Evolutionary conservation across 2,113 vertebrate genomes (phyloP), one percentile per base, ranked within the genome.

Genomic region (Anser brachyrhynchus): DNA sequence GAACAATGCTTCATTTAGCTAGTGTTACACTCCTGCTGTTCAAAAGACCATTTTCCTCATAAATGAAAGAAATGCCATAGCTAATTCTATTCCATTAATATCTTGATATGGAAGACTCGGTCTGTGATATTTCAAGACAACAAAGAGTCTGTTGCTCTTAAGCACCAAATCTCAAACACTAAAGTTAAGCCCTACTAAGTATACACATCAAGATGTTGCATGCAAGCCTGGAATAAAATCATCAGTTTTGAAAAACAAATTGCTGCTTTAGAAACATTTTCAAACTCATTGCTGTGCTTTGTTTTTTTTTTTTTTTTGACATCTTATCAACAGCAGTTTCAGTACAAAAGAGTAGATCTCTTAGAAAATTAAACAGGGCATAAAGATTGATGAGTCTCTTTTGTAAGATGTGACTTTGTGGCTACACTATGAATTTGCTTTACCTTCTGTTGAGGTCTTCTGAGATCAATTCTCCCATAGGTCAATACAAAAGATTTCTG

Each of bases 401-500:
- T 61, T 29, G n/a, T 73, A 83, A 84, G n/a, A 64, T 62, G 35
- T 37, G 19, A 41, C 29, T 92, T 31, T 78, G 55, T 37, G 73
- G 28, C 77, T 74, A 33, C 20, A 29, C 9, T 55, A 79, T 52
- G 70, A 89, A 77, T 84, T 92, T 84, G 46, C 77, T 82, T 96
- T 79, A 69, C 69, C 28, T 94, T 93, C 65, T 66, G 26, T 37
- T 84, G 84, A 46, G 37, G 37, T 37, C 37, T 37, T 37, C 37
- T 37, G 37, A 88, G 81, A 93, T 81, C 90, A 80, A 44, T 92
- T 19, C 33, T 91, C 65, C 52, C 65, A 71, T 5, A 44, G 90
- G 70, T 92, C 90, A 92, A 75, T 83, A 85, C 7, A 59, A 66
- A 89, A 66, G 73, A 95, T 93, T 96, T 96, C 77, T 91, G 61